Evolutionary conservation across 2,888 invertebrate species (phyloP), one percentile per base, ranked within the genome.

Genomic region (Caenorhabditis drosophilae): DNA sequence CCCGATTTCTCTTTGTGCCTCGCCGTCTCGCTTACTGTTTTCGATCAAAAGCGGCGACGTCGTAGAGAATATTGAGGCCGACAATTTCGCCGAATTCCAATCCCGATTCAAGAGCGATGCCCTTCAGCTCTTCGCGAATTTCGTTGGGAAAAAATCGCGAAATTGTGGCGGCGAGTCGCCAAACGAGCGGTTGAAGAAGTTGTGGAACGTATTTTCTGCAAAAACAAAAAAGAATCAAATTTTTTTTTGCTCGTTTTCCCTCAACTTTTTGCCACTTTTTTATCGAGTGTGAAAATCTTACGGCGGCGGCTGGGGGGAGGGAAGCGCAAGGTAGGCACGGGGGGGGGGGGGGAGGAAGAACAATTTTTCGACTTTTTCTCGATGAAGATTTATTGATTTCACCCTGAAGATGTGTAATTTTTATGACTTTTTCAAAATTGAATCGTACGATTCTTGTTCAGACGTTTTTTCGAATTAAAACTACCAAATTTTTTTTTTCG

Each of bases 41-140:
- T 27, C 70, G 57, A 34, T 77, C 72, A 53, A 78, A 79, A n/a
- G 76, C 78, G 9, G 75, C 67, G 18, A 79, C 66, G 40, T 79
- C 79, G 40, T 79, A 79, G 26, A 79, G 62, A 46, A 79, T 77
- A 47, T 79, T 79, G 27, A 79, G 34, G 2, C 75, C 76, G 23
- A 78, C 74, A 6, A 78, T 54, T 67, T 79, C 77, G 0, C 79
- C 79, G 4, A 79, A 53, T 0, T 76, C 67, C 4, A 79, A 31
- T 31, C 12, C 15, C 7, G 31, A 23, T 22, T 36, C 11, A 40
- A 31, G 27, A 27, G 27, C 15, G 6, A 18, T 38, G 75, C 76
- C 78, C 67, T 69, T 50, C 38, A 79, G 45, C 38, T 77, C 78
- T 26, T 50, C 38, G 7, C 61, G 64, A 34, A 57, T 75, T 12